Percentiles rank a stretch among this genome's conserved stretches.
Evolutionary conservation across 1,140 invertebrate species (phyloP).

Genomic region (Antheraea pernyi): DNA sequence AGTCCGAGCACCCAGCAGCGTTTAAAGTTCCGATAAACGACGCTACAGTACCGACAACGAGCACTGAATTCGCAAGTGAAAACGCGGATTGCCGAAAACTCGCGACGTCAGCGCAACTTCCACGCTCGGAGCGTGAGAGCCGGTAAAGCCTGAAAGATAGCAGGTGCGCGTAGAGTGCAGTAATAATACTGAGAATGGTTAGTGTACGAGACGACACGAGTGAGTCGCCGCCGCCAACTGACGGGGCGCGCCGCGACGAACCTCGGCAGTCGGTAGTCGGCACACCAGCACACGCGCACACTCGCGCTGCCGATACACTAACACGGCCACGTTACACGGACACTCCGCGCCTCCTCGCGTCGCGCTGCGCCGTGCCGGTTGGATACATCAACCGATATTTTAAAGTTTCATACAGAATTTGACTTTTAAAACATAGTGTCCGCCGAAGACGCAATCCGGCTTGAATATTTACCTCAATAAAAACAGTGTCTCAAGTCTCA

Average conservation of each 20-base stretch:
- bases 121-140: slow-evolving; percentile 68
- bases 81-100: slow-evolving; percentile 53
- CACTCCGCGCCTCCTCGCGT: slow-evolving; percentile 40
- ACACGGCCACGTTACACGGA: slow-evolving; percentile 56
- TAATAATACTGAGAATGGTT: slow-evolving; percentile 34
- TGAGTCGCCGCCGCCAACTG: slow-evolving; percentile 73
- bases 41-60: slow-evolving; percentile 33
- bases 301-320: slow-evolving; percentile 60
- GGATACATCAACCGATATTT: slow-evolving; percentile 63
- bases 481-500: slow-evolving; percentile 34
- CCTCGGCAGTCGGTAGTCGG: slow-evolving; percentile 52
- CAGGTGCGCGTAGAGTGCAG: slow-evolving; percentile 56
- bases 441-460: slow-evolving; percentile 45
- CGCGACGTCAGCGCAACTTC: slow-evolving; percentile 63
- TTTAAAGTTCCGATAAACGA: slow-evolving; percentile 15
- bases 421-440: slow-evolving; percentile 55
- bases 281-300: slow-evolving; percentile 65
- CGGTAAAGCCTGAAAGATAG: slow-evolving; percentile 62
- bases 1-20: slow-evolving; percentile 50
- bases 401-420: slow-evolving; percentile 63
- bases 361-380: slow-evolving; percentile 36
- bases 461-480: slow-evolving; percentile 64
- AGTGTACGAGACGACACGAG: slow-evolving; percentile 63
- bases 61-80: slow-evolving; percentile 37
- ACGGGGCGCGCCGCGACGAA: slow-evolving; percentile 66